Evolutionary conservation across 1,140 invertebrate species (phyloP).

Genomic region (Chironomus tepperi): DNA sequence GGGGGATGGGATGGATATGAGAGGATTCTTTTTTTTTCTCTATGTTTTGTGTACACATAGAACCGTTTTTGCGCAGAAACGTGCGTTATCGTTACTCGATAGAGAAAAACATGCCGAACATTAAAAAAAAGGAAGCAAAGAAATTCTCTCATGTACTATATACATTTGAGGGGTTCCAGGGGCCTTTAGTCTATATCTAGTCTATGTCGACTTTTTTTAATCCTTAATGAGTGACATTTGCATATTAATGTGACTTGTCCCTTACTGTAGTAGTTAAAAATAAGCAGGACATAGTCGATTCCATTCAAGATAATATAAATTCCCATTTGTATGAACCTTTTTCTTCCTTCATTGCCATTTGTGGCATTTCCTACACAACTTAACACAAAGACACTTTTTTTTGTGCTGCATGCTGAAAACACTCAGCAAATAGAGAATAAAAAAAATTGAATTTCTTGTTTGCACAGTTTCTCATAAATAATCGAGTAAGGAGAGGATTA

Average conservation of each 20-base stretch:
- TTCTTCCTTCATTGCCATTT: neutral
- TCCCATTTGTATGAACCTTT: conserved; percentile 2
- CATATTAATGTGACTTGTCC: conserved; percentile 6
- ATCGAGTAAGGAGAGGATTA: neutral
- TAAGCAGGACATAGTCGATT: neutral
- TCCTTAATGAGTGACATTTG: neutral
- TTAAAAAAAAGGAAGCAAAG: too few species aligned
- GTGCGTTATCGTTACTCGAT: neutral
- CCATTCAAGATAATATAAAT: neutral
- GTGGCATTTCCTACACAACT: neutral
- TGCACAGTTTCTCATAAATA: neutral
- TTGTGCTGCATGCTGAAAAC: too few species aligned
- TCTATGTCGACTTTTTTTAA: neutral
- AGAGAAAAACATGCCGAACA: neutral
- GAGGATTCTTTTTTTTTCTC: neutral
- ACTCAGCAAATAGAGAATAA: too few species aligned
- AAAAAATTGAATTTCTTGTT: neutral
- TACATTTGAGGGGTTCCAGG: too few species aligned
- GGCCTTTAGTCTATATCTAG: too few species aligned
- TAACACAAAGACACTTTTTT: too few species aligned
- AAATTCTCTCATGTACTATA: too few species aligned
- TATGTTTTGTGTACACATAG: neutral
- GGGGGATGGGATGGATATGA: neutral
- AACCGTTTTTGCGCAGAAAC: neutral
- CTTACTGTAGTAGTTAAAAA: neutral